Evolutionary conservation across 2,113 vertebrate species (phyloP).

Genomic region (Megalops atlanticus): DNA sequence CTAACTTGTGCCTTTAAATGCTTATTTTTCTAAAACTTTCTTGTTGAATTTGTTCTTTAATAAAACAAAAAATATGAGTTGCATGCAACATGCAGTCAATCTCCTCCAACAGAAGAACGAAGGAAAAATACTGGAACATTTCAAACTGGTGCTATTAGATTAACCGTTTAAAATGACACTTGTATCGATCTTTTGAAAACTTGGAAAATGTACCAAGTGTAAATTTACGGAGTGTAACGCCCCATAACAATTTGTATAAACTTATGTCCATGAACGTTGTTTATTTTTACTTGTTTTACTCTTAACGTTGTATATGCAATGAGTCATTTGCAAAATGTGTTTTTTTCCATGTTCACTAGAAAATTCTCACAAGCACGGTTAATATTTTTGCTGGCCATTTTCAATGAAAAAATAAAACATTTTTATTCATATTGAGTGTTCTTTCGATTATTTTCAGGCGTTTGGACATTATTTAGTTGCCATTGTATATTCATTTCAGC

Average conservation of each 20-base stretch:
- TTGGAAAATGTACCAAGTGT: neutral
- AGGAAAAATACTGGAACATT: neutral
- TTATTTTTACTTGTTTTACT: slow-evolving; percentile 16
- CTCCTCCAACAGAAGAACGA: slow-evolving; percentile 15
- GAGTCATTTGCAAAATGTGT: neutral
- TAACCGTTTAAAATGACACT: neutral
- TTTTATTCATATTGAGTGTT: neutral
- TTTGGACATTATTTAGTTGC: no score
- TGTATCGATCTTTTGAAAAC: neutral
- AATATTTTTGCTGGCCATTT: slow-evolving; percentile 4
- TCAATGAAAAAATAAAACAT: slow-evolving; percentile 4
- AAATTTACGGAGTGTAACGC: neutral
- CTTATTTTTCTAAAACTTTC: slow-evolving; percentile 6
- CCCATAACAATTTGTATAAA: slow-evolving; percentile 3
- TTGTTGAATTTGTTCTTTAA: neutral
- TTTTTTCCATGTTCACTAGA: neutral
- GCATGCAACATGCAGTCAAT: neutral
- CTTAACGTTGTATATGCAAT: slow-evolving; percentile 20
- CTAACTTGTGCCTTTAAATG: slow-evolving; percentile 10
- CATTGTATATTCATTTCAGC: neutral
- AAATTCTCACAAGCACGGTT: slow-evolving; percentile 7
- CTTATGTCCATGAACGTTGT: neutral
- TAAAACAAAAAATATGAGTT: neutral
- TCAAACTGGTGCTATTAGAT: slow-evolving; percentile 12
- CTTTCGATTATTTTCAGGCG: neutral